These are phyloP conservation scores for Channa argus DNA, from an alignment of 2,113 vertebrate species.

Conservation along the genomic window DNA sequence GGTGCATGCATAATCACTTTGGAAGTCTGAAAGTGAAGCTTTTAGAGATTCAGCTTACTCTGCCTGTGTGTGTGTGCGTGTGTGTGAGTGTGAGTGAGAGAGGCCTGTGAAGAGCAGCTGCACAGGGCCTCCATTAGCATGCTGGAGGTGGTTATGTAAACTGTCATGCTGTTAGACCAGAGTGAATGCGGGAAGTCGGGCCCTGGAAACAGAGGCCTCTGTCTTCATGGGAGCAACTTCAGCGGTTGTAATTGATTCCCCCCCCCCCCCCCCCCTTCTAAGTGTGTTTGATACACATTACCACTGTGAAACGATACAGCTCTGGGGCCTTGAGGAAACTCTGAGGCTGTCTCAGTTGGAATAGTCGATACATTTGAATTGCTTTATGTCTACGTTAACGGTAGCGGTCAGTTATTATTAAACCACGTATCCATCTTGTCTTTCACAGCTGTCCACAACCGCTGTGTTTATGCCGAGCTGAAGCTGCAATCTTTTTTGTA, in stretches of 20 bases:
- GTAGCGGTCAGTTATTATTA: conserved; percentile 29
- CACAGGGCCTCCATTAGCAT: conserved; percentile 78
- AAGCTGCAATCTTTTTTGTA: background rate
- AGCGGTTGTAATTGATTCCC: conserved; percentile 53
- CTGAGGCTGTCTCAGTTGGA: conserved; percentile 28
- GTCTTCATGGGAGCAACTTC: conserved; percentile 56
- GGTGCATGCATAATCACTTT: conserved; percentile 74
- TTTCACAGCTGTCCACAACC: conserved; percentile 8
- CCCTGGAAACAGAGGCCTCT: conserved; percentile 65
- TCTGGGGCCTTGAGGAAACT: conserved; percentile 29
- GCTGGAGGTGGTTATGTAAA: conserved; percentile 79
- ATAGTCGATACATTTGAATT: conserved; percentile 45
- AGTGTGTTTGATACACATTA: conserved; percentile 29
- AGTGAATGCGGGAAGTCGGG: conserved; percentile 68
- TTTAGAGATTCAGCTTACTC: conserved; percentile 56
- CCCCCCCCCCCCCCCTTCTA: too few species aligned
- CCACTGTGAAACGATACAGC: conserved; percentile 37
- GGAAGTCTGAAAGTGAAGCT: conserved; percentile 65
- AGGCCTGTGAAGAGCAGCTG: conserved; percentile 71
- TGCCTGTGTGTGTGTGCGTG: conserved; percentile 39
- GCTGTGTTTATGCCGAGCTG: background rate
- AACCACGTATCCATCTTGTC: conserved; percentile 4
- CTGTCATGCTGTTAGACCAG: conserved; percentile 63
- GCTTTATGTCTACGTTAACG: conserved; percentile 36
- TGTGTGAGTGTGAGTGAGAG: conserved; percentile 36